Evolutionary conservation across 2,888 invertebrate genomes (phyloP), one percentile per base, ranked within the genome.

Genomic region (Chamaedrilus cognettii): DNA sequence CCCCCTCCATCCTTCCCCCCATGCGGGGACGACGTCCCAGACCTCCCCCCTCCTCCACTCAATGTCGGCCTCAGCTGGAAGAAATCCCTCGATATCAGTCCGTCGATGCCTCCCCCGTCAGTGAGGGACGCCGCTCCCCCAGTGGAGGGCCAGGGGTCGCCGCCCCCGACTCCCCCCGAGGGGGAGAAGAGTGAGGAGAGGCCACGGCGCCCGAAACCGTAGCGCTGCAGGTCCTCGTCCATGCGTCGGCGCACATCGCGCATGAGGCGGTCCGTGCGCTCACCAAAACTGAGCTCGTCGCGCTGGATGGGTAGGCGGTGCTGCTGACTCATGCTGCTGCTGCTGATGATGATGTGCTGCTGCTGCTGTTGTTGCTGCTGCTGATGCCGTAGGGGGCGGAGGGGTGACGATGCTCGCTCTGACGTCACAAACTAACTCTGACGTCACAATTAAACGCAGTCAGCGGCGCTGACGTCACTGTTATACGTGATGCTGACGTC

Each of bases 181-280:
- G 11, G 11, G 7, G 55, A 52, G 55, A 52, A 52, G 11, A 52
- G 55, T 7, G 55, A 52, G 55, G 55, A 19, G 15, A 52, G 26
- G 7, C 55, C 55, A 7, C 62, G 56, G 19, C 65, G 34, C 23
- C 49, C 51, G 64, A 68, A 65, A 15, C 68, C 68, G 34, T 64
- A 68, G 31, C 42, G 42, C 30, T 32, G 59, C n/a, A 68, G 56
- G 30, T 68, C 68, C 34, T 60, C 56, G 42, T 65, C 68, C 55
- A 68, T 33, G 35, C 64, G 68, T 19, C 64, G 58, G n/a, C 64
- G 64, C n/a, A 68, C 68, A 33, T 68, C 68, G 3, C 42, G 42
- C 32, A 68, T 15, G 42, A 68, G n/a, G 5, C 55, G 49, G 15
- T 68, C 61, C 3, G 68, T 68, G 7, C 68, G 49, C 64, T 68